Conservation (phyloP, 2,888 invertebrate species). For the Drosophila rellima region DNA sequence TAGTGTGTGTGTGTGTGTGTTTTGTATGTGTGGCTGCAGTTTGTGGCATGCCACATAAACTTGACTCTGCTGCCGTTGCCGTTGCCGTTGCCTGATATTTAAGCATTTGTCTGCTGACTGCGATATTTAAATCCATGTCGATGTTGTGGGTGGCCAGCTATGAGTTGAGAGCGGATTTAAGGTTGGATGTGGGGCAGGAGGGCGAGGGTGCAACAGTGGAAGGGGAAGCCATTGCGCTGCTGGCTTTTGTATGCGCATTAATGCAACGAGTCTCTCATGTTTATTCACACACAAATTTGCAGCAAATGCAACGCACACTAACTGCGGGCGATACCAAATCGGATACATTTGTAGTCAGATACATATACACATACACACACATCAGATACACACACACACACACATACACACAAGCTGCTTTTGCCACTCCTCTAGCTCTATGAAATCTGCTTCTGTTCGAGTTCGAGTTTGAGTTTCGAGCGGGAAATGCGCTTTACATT, state of each 20-base stretch:
- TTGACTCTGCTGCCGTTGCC: constrained; percentile 51
- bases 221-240: constrained; percentile 42
- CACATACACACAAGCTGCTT: constrained; percentile 35
- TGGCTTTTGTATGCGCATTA: constrained; percentile 78
- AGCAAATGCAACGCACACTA: constrained; percentile 69
- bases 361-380: constrained; percentile 18
- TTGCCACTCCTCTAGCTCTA: constrained; percentile 11
- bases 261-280: constrained; percentile 79
- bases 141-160: constrained; percentile 41
- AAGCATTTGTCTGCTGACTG: constrained; percentile 52
- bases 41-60: constrained; percentile 75
- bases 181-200: no score
- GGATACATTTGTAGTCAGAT: constrained; percentile 55
- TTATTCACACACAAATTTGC: constrained; percentile 79
- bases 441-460: constrained; percentile 28
- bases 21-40: constrained; percentile 38
- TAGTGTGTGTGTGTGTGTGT: constrained; percentile 4
- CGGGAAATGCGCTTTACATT: constrained; percentile 74
- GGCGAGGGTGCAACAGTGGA: neutral
- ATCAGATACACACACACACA: constrained; percentile 13
- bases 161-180: neutral
- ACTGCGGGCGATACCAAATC: constrained; percentile 61
- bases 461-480: constrained; percentile 34
- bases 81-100: constrained; percentile 55
- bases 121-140: constrained; percentile 60